Conservation (phyloP, 1,140 invertebrate species). For the Belonocnema kinseyi region DNA sequence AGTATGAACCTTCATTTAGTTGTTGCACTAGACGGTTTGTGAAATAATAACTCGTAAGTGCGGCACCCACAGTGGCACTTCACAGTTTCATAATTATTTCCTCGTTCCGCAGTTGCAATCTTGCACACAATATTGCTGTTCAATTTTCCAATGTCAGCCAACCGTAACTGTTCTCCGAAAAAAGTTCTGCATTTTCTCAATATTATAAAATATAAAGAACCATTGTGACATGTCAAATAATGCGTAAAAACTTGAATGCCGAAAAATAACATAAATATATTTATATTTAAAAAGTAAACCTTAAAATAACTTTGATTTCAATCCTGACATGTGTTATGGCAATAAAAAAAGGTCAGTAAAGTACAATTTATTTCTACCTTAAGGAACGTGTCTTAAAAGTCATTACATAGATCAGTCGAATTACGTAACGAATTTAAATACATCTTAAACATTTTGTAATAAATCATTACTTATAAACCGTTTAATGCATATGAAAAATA, state of each 20-base stretch:
- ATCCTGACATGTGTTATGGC: neutral
- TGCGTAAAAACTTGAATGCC: no score
- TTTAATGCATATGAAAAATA: no score
- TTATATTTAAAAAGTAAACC: no score
- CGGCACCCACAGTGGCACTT: constrained; percentile 26
- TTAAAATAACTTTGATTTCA: neutral
- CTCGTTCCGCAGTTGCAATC: constrained; percentile 10
- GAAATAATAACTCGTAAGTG: constrained; percentile 22
- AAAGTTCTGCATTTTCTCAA: neutral
- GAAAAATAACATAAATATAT: no score
- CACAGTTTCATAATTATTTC: constrained; percentile 35
- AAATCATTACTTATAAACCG: no score
- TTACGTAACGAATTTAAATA: neutral
- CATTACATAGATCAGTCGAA: constrained; percentile 6
- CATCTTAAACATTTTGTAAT: neutral
- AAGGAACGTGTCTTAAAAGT: constrained; percentile 24
- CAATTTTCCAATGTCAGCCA: constrained; percentile 7
- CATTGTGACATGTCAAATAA: no score
- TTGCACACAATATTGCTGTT: constrained; percentile 3
- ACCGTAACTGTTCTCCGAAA: neutral
- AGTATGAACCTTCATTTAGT: neutral
- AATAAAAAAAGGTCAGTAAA: constrained; percentile 24
- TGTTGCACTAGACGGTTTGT: neutral
- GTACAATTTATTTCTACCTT: constrained; percentile 12
- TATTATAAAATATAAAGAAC: no score